Conservation (phyloP, 1,140 invertebrate species). For the Sarcophaga bullata region DNA sequence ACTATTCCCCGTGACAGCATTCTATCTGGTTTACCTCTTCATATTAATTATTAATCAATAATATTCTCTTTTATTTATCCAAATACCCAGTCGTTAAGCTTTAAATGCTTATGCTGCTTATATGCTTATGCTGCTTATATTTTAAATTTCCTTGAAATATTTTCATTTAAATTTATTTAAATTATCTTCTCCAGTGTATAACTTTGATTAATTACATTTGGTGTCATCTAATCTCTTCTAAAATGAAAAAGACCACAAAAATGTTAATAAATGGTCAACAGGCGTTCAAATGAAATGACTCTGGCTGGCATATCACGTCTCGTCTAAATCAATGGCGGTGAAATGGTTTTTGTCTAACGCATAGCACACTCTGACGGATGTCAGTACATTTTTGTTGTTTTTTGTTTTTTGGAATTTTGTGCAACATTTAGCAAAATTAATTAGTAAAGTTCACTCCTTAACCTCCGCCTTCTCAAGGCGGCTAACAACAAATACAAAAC, state of each 20-base stretch:
- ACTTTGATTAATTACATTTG: slow-evolving; percentile 29
- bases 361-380: background rate
- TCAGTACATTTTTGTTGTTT: background rate
- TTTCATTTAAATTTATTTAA: too few species aligned
- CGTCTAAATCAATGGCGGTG: slow-evolving; percentile 29
- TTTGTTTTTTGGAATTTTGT: background rate
- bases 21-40: too few species aligned
- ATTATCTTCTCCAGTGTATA: background rate
- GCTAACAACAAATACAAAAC: background rate
- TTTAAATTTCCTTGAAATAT: too few species aligned
- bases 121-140: too few species aligned
- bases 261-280: slow-evolving; percentile 35
- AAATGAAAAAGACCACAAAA: slow-evolving; percentile 22
- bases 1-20: too few species aligned
- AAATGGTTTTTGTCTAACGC: slow-evolving; percentile 11
- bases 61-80: too few species aligned
- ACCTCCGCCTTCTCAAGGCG: background rate
- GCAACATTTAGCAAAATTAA: slow-evolving; percentile 33
- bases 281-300: background rate
- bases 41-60: too few species aligned
- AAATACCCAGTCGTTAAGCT: too few species aligned
- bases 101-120: too few species aligned
- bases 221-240: background rate
- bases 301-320: background rate
- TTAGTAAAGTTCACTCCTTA: slow-evolving; percentile 36